Base-by-base conservation (phyloP, 2,113 vertebrate genomes). In the Xenotilapia leptura region DNA sequence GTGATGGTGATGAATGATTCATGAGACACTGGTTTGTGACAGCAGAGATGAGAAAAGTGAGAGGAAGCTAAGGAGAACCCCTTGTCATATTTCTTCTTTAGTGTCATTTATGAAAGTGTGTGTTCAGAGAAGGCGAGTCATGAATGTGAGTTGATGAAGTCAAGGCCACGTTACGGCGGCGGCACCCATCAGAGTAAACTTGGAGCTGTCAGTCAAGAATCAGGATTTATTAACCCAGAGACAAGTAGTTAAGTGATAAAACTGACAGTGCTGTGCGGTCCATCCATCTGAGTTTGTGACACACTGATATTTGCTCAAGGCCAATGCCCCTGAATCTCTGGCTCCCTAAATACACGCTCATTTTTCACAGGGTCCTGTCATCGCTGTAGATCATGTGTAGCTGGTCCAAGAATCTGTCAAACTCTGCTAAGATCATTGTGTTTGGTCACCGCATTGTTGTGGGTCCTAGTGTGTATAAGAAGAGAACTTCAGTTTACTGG, bases 51-150 rank as follows among this genome's bases (percentile, higher is more conserved):
- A 79, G 83, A 65, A 84, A 88, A 89, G 83, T 21, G 84, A 86
- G 68, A 86, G 82, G 82, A 84, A 90, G 83, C 83, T 6, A 80
- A 90, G 91, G 89, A 91, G 91, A 90, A 93, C 83, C 26, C 70
- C 83, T 7, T 17, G 47, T 94, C 90, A 85, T 95, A 87, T 87
- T 90, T 95, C 94, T 94, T 90, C 86, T 92, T 95, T 91, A 94
- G 83, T 94, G 94, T 94, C 94, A 92, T 93, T 94, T 94, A 93
- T 88, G 90, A 93, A 93, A 94, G 94, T 93, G 86, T 93, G 86
- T 89, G 90, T 81, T 90, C 54, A 65, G 88, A 82, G 91, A 83
- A 93, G 82, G 42, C 51, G 54, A 90, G 45, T 79, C 38, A 73
- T 89, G 90, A 95, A 93, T 85, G 88, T 33, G 84, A 91, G 85